Conservation (phyloP, 1,140 invertebrate genomes). For the Drosophila neocordata region DNA sequence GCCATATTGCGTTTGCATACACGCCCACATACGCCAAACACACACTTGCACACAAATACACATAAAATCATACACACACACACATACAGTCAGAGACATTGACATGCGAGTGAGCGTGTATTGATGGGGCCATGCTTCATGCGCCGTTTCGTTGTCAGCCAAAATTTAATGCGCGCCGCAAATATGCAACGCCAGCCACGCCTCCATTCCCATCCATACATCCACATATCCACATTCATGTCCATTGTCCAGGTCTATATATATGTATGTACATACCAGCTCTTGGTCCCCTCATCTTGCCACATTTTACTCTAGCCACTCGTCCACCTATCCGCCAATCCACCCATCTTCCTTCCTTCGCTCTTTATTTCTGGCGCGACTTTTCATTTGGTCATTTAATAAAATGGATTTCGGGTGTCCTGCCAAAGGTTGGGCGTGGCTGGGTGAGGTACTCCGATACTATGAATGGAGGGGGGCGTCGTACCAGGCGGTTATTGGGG, state of each 20-base stretch:
- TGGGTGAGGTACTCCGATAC: not conserved
- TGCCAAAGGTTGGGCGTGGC: constrained; percentile 6
- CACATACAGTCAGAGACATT: constrained; percentile 34
- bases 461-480: not conserved
- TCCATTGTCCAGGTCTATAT: constrained; percentile 46
- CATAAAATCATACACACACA: constrained; percentile 3
- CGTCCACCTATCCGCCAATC: not conserved
- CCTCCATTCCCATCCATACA: constrained; percentile 1
- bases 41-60: constrained; percentile 33
- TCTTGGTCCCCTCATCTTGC: not conserved
- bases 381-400: constrained; percentile 80
- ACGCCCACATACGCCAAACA: constrained; percentile 68
- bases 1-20: constrained; percentile 82
- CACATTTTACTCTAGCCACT: not conserved
- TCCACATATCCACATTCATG: constrained; percentile 4
- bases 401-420: constrained; percentile 67
- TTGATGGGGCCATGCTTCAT: constrained; percentile 77
- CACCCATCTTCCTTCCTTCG: not conserved
- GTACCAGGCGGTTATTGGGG: constrained; percentile 3
- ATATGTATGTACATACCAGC: not conserved
- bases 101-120: constrained; percentile 56
- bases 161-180: constrained; percentile 78
- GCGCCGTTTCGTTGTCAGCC: constrained; percentile 77
- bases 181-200: constrained; percentile 64
- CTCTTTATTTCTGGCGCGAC: constrained; percentile 52